Conservation (phyloP, 2,113 vertebrate genomes). For the Psittacula cyanocephala region DNA sequence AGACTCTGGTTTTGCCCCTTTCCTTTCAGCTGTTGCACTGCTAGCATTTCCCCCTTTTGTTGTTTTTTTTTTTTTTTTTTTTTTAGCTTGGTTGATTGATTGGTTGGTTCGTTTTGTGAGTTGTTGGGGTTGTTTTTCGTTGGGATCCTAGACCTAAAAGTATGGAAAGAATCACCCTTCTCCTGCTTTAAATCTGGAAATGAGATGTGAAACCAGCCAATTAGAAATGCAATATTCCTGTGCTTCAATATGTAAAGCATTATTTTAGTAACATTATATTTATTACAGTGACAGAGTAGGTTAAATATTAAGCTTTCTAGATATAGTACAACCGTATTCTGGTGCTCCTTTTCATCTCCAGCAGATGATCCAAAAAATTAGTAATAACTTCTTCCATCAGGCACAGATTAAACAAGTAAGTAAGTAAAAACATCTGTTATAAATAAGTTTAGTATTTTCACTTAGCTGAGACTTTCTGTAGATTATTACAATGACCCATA, state of each 20-base stretch:
- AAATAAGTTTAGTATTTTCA: neutral
- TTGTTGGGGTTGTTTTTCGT: neutral
- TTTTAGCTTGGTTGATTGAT: neutral
- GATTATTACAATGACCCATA: neutral
- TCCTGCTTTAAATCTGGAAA: slow-evolving; percentile 23
- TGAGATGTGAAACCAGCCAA: neutral
- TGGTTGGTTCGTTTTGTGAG: accelerated
- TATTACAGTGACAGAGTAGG: neutral
- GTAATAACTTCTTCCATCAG: neutral
- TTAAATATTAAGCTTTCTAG: slow-evolving; percentile 35
- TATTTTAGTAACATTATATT: slow-evolving; percentile 51
- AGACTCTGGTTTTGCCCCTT: neutral
- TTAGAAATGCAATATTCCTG: slow-evolving; percentile 20
- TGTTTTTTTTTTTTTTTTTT: neutral
- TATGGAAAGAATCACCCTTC: neutral
- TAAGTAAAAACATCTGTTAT: neutral
- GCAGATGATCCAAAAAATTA: neutral
- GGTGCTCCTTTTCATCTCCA: neutral
- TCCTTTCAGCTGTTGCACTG: neutral
- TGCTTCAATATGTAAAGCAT: neutral
- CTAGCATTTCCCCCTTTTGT: neutral
- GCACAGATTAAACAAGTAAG: slow-evolving; percentile 1
- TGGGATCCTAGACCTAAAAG: neutral
- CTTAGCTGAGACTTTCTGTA: neutral
- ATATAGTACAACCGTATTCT: neutral